phyloP scores from a whole-genome alignment of 2,888 invertebrate genomes.

The Lottia gigantea region DNA sequence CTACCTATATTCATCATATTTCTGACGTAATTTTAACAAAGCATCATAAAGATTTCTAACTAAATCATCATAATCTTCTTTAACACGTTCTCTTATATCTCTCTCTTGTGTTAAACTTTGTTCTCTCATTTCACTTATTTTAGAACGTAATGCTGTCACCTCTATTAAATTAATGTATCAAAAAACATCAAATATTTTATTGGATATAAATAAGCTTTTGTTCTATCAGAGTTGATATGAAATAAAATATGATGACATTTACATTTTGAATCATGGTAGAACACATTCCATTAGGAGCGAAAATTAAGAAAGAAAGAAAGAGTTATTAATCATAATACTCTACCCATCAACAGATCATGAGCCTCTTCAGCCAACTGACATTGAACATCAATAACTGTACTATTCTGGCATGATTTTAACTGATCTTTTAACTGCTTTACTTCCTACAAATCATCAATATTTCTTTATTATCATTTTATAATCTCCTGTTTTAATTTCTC shows the following conservation, averaged over 20 bases:
- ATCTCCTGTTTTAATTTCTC: no score
- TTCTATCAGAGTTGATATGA: not conserved
- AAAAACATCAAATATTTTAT: no score
- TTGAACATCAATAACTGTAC: slow-evolving; percentile 62
- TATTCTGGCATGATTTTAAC: slow-evolving; percentile 49
- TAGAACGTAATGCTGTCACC: slow-evolving; percentile 64
- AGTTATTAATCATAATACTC: not conserved
- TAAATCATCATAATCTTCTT: slow-evolving; percentile 64
- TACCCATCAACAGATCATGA: slow-evolving; percentile 64
- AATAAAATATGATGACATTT: no score
- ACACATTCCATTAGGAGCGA: no score
- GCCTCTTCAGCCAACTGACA: slow-evolving; percentile 63
- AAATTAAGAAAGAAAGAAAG: no score
- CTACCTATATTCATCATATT: slow-evolving; percentile 66
- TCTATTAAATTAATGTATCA: slow-evolving; percentile 47
- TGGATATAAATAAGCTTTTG: no score
- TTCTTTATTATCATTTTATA: no score
- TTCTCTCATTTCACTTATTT: slow-evolving; percentile 63
- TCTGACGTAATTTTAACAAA: slow-evolving; percentile 58
- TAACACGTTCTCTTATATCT: slow-evolving; percentile 60
- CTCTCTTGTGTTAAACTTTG: slow-evolving; percentile 54
- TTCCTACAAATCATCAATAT: slow-evolving; percentile 42
- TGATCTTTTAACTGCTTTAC: slow-evolving; percentile 59
- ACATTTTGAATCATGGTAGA: no score
- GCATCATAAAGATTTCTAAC: slow-evolving; percentile 62